Evolutionary conservation across 2,888 invertebrate genomes (phyloP).

Genomic region (Muscina levida): DNA sequence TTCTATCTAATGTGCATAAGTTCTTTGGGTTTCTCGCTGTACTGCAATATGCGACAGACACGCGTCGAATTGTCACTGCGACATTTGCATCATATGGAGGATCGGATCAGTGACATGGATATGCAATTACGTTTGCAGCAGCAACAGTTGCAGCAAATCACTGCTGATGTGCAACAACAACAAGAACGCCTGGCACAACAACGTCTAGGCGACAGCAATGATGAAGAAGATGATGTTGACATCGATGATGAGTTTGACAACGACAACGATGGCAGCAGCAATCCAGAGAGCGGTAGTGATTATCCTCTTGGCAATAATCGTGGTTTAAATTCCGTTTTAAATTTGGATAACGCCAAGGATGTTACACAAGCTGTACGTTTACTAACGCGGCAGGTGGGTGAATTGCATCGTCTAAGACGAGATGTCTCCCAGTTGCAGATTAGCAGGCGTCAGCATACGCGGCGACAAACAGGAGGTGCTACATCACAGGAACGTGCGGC

Average conservation of each 20-base stretch:
- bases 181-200: slow-evolving; percentile 43
- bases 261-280: not conserved
- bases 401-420: slow-evolving; percentile 78
- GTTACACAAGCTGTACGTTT: slow-evolving; percentile 75
- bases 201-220: slow-evolving; percentile 30
- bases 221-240: slow-evolving; percentile 20
- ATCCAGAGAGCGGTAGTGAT: not conserved
- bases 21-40: slow-evolving; percentile 78
- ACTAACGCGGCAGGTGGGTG: slow-evolving; percentile 75
- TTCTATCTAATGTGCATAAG: slow-evolving; percentile 79
- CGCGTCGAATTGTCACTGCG: slow-evolving; percentile 77
- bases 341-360: slow-evolving; percentile 63
- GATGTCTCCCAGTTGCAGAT: slow-evolving; percentile 79
- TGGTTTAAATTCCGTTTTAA: slow-evolving; percentile 54
- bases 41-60: slow-evolving; percentile 78
- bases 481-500: slow-evolving; percentile 55
- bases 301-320: not conserved
- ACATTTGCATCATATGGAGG: slow-evolving; percentile 78
- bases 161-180: slow-evolving; percentile 48
- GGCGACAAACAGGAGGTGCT: slow-evolving; percentile 81
- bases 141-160: slow-evolving; percentile 56
- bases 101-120: slow-evolving; percentile 78
- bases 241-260: slow-evolving; percentile 15
- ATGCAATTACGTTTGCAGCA: slow-evolving; percentile 71
- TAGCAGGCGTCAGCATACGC: slow-evolving; percentile 77